Conservation (phyloP, 2,888 invertebrate species). For the Zygothrica quintamaculata region DNA sequence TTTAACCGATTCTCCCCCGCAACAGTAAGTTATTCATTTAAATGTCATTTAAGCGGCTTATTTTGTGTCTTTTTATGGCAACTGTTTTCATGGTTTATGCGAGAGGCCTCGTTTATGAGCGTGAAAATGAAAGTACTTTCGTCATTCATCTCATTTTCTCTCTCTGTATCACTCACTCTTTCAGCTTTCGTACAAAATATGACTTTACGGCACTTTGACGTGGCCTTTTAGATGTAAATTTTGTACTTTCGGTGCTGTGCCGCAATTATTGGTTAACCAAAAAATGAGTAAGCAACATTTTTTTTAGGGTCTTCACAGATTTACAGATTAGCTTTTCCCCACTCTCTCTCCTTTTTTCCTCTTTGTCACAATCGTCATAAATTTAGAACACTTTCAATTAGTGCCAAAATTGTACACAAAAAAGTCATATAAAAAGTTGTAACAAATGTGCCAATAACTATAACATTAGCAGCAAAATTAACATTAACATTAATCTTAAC, state of each 20-base stretch:
- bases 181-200: slow-evolving; percentile 37
- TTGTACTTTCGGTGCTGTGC: slow-evolving; percentile 62
- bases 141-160: slow-evolving; percentile 38
- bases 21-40: slow-evolving; percentile 59
- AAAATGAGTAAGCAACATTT: slow-evolving; percentile 52
- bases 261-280: slow-evolving; percentile 56
- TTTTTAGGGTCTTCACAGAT: slow-evolving; percentile 7
- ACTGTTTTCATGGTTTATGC: slow-evolving; percentile 59
- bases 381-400: too few species aligned
- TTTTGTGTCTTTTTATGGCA: slow-evolving; percentile 64
- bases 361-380: not conserved
- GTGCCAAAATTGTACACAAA: too few species aligned
- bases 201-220: slow-evolving; percentile 58
- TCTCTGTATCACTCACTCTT: slow-evolving; percentile 7
- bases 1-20: slow-evolving; percentile 35
- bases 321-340: too few species aligned
- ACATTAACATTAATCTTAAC: not conserved
- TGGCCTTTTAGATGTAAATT: slow-evolving; percentile 50
- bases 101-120: slow-evolving; percentile 64
- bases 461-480: not conserved
- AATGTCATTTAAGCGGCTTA: slow-evolving; percentile 80
- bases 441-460: not conserved
- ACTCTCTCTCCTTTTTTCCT: not conserved
- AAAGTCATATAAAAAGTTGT: too few species aligned
- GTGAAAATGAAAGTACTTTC: slow-evolving; percentile 78